Evolutionary conservation across 2,797 vertebrate species (phyloP).

Genomic region (Gymnoscopelus braueri): DNA sequence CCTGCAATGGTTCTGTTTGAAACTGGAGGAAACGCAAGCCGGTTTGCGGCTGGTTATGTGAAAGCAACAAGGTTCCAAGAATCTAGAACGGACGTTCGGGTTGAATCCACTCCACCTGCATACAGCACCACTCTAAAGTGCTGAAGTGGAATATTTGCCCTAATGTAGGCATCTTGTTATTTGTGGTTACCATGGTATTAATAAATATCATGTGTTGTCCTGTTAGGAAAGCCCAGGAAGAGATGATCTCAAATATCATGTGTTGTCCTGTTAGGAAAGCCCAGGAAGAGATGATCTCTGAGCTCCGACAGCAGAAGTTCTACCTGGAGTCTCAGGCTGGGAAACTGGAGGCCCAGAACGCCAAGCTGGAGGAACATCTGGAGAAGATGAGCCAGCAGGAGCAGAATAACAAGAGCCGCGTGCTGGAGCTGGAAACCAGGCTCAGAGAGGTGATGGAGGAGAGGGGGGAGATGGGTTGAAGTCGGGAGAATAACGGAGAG

Average conservation of each 20-base stretch:
- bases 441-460: slow-evolving; percentile 64
- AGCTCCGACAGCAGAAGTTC: slow-evolving; percentile 92
- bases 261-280: slow-evolving; percentile 83
- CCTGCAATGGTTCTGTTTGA: no score
- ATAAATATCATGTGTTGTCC: background rate
- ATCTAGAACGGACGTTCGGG: no score
- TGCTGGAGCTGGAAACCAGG: slow-evolving; percentile 64
- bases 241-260: slow-evolving; percentile 88
- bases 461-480: background rate
- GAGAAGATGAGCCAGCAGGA: slow-evolving; percentile 91
- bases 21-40: no score
- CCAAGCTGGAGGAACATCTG: slow-evolving; percentile 91
- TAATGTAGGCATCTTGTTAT: no score
- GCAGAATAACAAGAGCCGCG: slow-evolving; percentile 87
- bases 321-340: slow-evolving; percentile 82
- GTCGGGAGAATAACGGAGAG: background rate
- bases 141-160: no score
- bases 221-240: slow-evolving; percentile 92
- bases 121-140: no score
- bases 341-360: slow-evolving; percentile 80
- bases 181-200: no score
- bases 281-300: slow-evolving; percentile 93
- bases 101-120: no score
- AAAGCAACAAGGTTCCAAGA: no score
- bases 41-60: no score